phyloP scores from a whole-genome alignment of 2,888 invertebrate genomes.

The Drosophila phalerata region DNA sequence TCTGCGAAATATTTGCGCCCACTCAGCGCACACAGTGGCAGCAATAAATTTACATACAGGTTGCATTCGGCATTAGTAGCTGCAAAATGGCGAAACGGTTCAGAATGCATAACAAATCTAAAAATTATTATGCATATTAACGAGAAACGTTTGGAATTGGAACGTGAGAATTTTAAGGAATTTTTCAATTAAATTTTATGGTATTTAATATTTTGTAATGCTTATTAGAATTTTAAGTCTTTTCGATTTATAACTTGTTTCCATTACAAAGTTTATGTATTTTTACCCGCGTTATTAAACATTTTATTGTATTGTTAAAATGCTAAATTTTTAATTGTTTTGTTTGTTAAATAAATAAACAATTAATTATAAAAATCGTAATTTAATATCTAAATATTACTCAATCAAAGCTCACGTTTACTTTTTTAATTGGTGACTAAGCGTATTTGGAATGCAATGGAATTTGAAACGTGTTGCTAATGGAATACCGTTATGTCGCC shows the following conservation, averaged over 20 bases:
- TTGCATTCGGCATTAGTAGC: conserved; percentile 16
- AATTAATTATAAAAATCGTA: neutral
- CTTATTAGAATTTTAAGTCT: neutral
- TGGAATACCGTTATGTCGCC: conserved; percentile 46
- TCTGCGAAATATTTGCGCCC: conserved; percentile 5
- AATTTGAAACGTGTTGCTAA: conserved; percentile 28
- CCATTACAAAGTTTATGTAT: neutral
- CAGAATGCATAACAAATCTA: conserved; percentile 20
- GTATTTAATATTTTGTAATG: neutral
- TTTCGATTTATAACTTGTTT: neutral
- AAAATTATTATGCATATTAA: conserved; percentile 8
- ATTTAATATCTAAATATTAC: neutral
- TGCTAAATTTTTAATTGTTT: too few relatives aligned
- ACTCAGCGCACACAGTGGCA: conserved; percentile 12
- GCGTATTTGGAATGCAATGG: conserved; percentile 8
- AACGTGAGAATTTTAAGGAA: conserved; percentile 35
- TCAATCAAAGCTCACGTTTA: conserved; percentile 1
- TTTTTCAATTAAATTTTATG: neutral
- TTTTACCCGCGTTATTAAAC: too few relatives aligned
- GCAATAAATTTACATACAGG: conserved; percentile 22
- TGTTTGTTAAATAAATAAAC: neutral
- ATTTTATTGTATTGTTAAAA: too few relatives aligned
- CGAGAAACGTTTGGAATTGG: conserved; percentile 14
- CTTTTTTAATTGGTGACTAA: neutral
- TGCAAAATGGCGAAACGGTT: conserved; percentile 17